Base-by-base conservation (phyloP, 2,797 vertebrate species). In the Acipenser transmontanus region DNA sequence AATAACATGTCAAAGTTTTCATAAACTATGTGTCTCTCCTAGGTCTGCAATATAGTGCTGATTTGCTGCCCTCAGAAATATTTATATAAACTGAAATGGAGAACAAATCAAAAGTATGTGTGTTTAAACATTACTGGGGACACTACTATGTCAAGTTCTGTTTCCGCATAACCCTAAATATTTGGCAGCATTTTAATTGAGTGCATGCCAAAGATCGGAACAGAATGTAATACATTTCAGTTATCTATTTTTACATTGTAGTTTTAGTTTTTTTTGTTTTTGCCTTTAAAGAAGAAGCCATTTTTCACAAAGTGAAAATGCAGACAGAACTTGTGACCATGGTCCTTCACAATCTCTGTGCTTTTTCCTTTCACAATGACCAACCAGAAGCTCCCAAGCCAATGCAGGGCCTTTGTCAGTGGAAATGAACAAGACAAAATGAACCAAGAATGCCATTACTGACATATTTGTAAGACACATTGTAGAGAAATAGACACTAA, bases 21-120 rank as follows among this genome's bases (percentile, higher is more conserved):
- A 64, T 57, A 73, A 66, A 63, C 67, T 34, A 66, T 69, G 74
- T 69, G 72, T 66, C 69, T 20, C 64, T 69, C 64, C 12, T 48
- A 63, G 65, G 73, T 61, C 70, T 64, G 20, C 47, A 69, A 60
- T 6, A 11, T 65, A 49, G 47, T 56, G 66, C 71, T 34, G 63
- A 54, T 67, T 66, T 60, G 50, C 62, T 12, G 48, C 59, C 59
- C 49, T 56, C 50, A 50, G 20, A 69, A 63, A 65, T 7, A 74
- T 65, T 68, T 49, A 14, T 57, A 50, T 49, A 61, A 47, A 65
- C 59, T 4, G 8, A 47, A 7, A 49, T 49, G 68, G 49, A 54
- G 2, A 49, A 47, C 13, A 64, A 60, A 50, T 48, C 57, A 61
- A 61, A 59, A 13, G 34, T 8, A 1, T 68, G 66, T 62, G 61